Percentiles rank a stretch among this genome's conserved stretches.
Evolutionary conservation across 2,113 vertebrate genomes (phyloP).

Genomic region (Leptobrachium ailaonicum): DNA sequence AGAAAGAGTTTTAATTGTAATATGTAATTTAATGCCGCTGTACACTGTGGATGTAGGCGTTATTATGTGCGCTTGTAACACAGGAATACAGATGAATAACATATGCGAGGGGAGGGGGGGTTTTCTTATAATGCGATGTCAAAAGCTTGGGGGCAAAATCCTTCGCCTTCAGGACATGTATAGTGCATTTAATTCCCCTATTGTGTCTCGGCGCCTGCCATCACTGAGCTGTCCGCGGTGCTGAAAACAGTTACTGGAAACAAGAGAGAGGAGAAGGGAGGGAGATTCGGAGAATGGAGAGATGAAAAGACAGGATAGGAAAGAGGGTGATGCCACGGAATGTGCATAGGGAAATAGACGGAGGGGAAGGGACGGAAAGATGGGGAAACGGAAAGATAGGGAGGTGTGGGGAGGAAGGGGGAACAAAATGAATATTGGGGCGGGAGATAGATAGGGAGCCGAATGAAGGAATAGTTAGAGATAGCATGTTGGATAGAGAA

Average conservation of each 20-base stretch:
- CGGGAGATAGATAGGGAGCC: no score
- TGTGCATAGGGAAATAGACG: background rate
- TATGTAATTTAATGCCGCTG: no score
- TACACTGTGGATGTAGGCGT: no score
- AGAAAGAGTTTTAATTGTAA: background rate
- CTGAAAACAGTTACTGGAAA: conserved; percentile 46
- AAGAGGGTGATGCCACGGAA: background rate
- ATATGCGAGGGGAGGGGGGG: background rate
- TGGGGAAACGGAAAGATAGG: background rate
- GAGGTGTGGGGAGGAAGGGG: no score
- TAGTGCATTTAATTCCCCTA: background rate
- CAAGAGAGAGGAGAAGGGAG: background rate
- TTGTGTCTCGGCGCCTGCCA: conserved; percentile 26
- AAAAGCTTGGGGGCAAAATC: background rate
- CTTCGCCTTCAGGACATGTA: background rate
- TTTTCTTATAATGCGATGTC: background rate
- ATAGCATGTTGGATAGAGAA: no score
- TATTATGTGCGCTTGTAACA: background rate
- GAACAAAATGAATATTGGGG: no score
- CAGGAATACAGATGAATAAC: background rate
- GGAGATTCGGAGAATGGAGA: background rate
- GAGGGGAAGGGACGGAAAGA: background rate
- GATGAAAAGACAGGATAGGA: background rate
- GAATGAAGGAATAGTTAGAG: no score
- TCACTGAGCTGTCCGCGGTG: conserved; percentile 38